Evolutionary conservation across 2,888 invertebrate genomes (phyloP).

Genomic region (Ctenicera cuprea): DNA sequence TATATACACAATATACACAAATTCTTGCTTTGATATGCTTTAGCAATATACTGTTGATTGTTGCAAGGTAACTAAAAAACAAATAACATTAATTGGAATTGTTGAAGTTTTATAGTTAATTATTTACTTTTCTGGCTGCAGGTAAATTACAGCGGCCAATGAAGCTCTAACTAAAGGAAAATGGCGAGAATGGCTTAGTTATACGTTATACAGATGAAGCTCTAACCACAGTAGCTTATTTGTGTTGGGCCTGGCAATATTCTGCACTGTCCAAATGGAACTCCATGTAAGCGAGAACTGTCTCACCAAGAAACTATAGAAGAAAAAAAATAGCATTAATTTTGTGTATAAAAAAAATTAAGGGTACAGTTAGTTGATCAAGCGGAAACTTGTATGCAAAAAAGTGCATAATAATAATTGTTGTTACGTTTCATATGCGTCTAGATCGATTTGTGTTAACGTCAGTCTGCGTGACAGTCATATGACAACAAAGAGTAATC

Average conservation of each 20-base stretch:
- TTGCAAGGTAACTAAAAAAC: constrained; percentile 63
- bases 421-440: background rate
- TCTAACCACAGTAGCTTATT: constrained; percentile 76
- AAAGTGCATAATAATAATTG: background rate
- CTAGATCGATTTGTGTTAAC: constrained; percentile 33
- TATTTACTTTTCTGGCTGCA: constrained; percentile 64
- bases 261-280: constrained; percentile 98
- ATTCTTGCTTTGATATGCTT: constrained; percentile 65
- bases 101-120: constrained; percentile 51
- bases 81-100: constrained; percentile 37
- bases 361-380: no score
- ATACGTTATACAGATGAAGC: constrained; percentile 40
- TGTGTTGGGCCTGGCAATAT: constrained; percentile 99
- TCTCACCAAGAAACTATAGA: constrained; percentile 89
- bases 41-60: constrained; percentile 63
- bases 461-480: constrained; percentile 40
- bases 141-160: constrained; percentile 66
- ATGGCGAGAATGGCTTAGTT: constrained; percentile 49
- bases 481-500: constrained; percentile 42
- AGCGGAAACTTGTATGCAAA: background rate
- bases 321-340: constrained; percentile 58
- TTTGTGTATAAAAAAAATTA: background rate
- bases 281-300: constrained; percentile 97
- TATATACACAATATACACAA: constrained; percentile 62
- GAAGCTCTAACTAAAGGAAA: constrained; percentile 46